Base-by-base conservation (phyloP, 2,797 vertebrate genomes). In the Propithecus deckenii region DNA sequence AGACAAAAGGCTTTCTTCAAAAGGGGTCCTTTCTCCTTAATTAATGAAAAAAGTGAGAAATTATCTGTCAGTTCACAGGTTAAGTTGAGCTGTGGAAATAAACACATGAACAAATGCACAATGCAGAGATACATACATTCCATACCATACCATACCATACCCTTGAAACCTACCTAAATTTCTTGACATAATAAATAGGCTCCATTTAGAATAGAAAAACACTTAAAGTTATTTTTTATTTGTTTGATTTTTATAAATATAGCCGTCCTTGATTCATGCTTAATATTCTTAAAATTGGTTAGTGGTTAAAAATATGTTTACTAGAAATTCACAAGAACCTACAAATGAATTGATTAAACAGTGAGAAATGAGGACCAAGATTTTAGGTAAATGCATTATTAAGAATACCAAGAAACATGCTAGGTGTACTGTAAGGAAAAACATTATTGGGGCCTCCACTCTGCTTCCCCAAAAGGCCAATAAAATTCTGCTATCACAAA, bases 251-350 rank as follows among this genome's bases (percentile, higher is more conserved):
- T 85, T 97, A 6, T 74, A 80, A 95, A 63, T 87, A 59, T 13
- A 86, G 41, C 23, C 10, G 89, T 84, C 48, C 17, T 84, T 92
- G 72, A 81, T 15, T 57, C 6, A 88, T 8, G 85, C 43, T 88
- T 90, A 91, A 88, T 83, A 94, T 91, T 95, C 72, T 65, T 84
- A 74, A 83, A 91, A 79, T 81, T 88, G 35, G 23, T 63, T 84
- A 81, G 43, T 89, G 35, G 28, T 94, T 86, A 69, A 95, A 91
- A 93, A 71, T 85, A 50, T 35, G 28, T 85, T 76, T 74, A 50
- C 75, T 72, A 14, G 74, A 90, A 78, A 92, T 92, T 89, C 35
- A 7, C 32, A 88, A 83, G n/a, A 69, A 38, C 61, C 7, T 72
- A 32, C 18, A 71, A 83, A 30, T 91, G 67, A 91, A 50, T 83